phyloP scores from a whole-genome alignment of 2,888 invertebrate species.

The Xylophagus ater region DNA sequence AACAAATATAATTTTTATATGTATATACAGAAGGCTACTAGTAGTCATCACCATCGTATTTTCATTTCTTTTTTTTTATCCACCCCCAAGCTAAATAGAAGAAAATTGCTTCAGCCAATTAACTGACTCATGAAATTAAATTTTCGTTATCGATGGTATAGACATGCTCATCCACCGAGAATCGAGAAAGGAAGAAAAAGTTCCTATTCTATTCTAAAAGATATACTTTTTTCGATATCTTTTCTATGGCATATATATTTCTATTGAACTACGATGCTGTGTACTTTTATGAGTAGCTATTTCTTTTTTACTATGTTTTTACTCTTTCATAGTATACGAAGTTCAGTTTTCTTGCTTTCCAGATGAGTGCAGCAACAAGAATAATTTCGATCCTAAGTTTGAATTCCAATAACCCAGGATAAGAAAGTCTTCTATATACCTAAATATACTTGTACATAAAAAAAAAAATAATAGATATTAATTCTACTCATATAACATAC shows the following conservation, averaged over 20 bases:
- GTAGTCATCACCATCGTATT: not conserved
- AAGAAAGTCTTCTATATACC: not conserved
- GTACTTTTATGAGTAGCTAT: too few species aligned
- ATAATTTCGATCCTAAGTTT: not conserved
- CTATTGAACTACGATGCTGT: too few species aligned
- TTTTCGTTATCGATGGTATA: conserved; percentile 12
- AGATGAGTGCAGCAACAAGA: conserved; percentile 2
- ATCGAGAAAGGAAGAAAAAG: not conserved
- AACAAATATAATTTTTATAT: not conserved
- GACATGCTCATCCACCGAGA: conserved; percentile 7
- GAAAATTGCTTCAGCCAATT: conserved; percentile 14
- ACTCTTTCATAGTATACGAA: not conserved
- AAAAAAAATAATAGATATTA: not conserved
- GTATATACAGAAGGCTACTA: not conserved
- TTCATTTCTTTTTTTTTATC: not conserved
- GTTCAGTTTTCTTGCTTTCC: not conserved
- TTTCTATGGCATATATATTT: not conserved
- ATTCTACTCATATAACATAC: not conserved
- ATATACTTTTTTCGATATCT: not conserved
- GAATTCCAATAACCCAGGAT: not conserved
- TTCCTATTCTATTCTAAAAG: not conserved
- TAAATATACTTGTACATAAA: not conserved
- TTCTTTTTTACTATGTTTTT: not conserved
- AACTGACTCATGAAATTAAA: conserved; percentile 15
- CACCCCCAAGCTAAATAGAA: conserved; percentile 10